These are phyloP conservation scores for Pristionchus japonicus DNA, from an alignment of 2,888 invertebrate species.

Conservation along the genomic window DNA sequence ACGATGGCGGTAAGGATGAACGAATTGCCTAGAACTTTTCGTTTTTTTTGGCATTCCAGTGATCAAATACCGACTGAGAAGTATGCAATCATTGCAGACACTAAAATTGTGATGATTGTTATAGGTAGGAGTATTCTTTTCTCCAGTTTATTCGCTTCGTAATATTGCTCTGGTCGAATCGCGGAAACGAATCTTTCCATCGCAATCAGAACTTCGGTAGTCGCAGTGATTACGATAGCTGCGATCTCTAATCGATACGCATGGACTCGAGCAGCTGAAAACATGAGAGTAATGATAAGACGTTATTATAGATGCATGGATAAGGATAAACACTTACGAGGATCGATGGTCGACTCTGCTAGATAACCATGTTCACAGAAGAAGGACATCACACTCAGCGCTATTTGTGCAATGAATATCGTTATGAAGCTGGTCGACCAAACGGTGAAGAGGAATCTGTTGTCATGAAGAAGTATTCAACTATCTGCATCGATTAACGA, in stretches of 20 bases:
- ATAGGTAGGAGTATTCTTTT: neutral
- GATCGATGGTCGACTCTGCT: neutral
- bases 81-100: neutral
- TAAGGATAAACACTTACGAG: neutral
- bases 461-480: neutral
- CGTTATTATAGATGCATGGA: neutral
- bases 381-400: neutral
- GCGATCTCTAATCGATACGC: neutral
- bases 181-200: neutral
- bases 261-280: neutral
- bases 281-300: neutral
- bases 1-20: neutral
- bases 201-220: neutral
- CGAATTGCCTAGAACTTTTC: neutral
- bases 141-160: neutral
- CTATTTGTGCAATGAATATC: neutral
- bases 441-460: neutral
- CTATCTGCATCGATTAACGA: neutral
- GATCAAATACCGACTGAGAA: neutral
- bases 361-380: neutral
- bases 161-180: neutral
- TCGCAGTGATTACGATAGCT: neutral
- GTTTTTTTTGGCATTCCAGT: no score
- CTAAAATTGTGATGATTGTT: neutral
- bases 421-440: neutral